These are phyloP conservation scores for Laupala kohalensis DNA, from an alignment of 1,140 invertebrate genomes.

Conservation along the genomic window DNA sequence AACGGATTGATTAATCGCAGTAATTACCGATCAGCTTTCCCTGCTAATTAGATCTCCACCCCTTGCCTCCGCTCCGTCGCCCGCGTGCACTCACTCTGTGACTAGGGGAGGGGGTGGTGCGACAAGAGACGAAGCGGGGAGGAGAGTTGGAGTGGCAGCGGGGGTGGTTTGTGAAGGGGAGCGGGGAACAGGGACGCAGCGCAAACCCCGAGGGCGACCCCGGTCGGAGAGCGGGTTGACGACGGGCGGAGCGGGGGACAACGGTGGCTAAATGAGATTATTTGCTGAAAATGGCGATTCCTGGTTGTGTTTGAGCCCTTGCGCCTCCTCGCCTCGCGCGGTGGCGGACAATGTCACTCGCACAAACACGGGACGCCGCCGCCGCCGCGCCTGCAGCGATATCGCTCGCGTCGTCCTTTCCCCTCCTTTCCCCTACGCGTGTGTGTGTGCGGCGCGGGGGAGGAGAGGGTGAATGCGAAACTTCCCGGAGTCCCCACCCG, in stretches of 20 bases:
- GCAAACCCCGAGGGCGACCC: not conserved
- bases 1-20: slow-evolving; percentile 40
- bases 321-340: not conserved
- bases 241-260: not conserved
- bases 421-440: no score
- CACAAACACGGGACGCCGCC: not conserved
- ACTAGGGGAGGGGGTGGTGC: no score
- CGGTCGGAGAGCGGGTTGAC: not conserved
- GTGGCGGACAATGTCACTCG: not conserved
- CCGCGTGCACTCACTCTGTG: not conserved
- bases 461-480: no score
- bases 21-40: slow-evolving; percentile 31
- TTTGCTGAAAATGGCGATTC: slow-evolving; percentile 12
- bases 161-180: no score
- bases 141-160: no score
- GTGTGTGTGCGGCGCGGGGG: no score
- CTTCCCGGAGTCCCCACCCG: no score
- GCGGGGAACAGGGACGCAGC: not conserved
- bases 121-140: no score
- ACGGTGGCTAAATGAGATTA: slow-evolving; percentile 14
- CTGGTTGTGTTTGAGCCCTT: not conserved
- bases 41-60: slow-evolving; percentile 28
- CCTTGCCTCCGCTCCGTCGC: not conserved
- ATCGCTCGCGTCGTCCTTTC: no score
- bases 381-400: no score